Percentiles rank a stretch among this genome's conserved stretches.
Evolutionary conservation across 2,888 invertebrate species (phyloP).

Genomic region (Vanessa cardui): DNA sequence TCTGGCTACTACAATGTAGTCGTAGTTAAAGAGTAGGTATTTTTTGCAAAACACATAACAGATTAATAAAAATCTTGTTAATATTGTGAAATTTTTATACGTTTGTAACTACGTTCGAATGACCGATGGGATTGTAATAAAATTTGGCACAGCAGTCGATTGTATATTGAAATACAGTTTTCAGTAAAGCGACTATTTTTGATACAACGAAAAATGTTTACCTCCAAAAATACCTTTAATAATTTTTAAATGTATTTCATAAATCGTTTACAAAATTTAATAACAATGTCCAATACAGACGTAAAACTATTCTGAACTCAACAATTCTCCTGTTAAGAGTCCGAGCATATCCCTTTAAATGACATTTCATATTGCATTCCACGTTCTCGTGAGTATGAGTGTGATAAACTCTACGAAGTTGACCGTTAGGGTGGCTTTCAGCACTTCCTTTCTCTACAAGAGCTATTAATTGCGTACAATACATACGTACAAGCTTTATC

Average conservation of each 20-base stretch:
- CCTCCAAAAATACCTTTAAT: too few relatives aligned
- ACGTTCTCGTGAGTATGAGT: neutral
- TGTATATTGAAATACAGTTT: too few relatives aligned
- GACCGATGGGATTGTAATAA: too few relatives aligned
- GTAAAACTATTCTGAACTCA: neutral
- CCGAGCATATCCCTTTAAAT: neutral
- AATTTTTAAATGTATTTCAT: neutral
- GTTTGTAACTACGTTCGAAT: too few relatives aligned
- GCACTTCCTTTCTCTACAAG: neutral
- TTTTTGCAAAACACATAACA: too few relatives aligned
- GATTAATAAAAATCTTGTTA: too few relatives aligned
- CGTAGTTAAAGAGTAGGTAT: too few relatives aligned
- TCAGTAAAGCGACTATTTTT: too few relatives aligned
- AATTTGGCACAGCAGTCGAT: too few relatives aligned
- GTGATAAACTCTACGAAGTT: neutral
- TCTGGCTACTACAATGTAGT: too few relatives aligned
- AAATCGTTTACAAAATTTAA: neutral
- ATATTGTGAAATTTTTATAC: too few relatives aligned
- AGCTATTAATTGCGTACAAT: neutral
- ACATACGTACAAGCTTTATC: neutral
- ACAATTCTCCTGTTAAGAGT: neutral
- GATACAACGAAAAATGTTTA: too few relatives aligned
- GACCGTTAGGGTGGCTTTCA: neutral
- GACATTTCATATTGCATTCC: conserved; percentile 2
- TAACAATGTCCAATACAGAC: neutral